Base-by-base conservation (phyloP, 2,113 vertebrate genomes). In the Baryphthengus martii region DNA sequence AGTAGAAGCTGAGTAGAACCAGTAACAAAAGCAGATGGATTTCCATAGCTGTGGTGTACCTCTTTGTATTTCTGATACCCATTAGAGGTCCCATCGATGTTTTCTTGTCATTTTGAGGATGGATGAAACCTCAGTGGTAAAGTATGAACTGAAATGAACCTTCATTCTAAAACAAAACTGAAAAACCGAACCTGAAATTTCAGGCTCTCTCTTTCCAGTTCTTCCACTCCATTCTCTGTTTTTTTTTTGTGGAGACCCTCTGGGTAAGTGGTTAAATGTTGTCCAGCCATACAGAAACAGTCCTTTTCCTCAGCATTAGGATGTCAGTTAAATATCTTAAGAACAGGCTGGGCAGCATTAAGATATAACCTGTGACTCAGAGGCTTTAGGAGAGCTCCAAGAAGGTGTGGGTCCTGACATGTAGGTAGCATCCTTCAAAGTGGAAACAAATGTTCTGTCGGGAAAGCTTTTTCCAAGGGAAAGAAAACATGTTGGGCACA, bases 141-240 rank as follows among this genome's bases (percentile, higher is more conserved):
- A 71, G 53, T 59, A 24, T 3, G 11, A 44, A 44, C 31, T 58
- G 39, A 37, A n/a, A n/a, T 44, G 53, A 68, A 55, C 26, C 20
- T 68, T 73, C 29, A 26, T 59, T 59, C 66, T 47, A 20, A 53
- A 82, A 47, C 26, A 67, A 67, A 83, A 25, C 9, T 0, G 3
- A 23, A 65, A 50, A 77, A 19, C 5, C 10, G 18, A 72, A 67
- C 9, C 11, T 62, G 59, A 29, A 66, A 75, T 75, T 79, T n/a
- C 44, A 66, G 67, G 11, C 18, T 53, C 24, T 86, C 13, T 31
- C 8, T 59, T 70, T 80, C 20, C 28, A 56, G 6, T 4, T 40
- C 53, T 45, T 61, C 1, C 0, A 7, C 58, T 71, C 20, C 0
- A 0, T 79, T 70, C 50, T 59, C n/a, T 71, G 49, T 3, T 29